Base-by-base conservation (phyloP, 2,888 invertebrate species). In the Tineola bisselliella region DNA sequence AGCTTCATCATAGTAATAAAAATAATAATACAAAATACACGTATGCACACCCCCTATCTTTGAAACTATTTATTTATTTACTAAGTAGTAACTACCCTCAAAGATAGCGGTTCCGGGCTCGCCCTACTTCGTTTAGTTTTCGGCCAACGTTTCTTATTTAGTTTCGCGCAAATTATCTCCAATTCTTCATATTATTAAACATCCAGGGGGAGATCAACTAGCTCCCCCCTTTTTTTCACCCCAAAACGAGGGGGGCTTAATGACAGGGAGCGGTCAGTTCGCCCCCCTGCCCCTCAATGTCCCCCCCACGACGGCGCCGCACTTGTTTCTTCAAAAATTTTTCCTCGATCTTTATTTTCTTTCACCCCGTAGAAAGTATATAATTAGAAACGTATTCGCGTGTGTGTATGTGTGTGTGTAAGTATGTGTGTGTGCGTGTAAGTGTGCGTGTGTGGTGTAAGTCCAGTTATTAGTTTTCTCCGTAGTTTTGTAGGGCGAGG, bases 121-220 rank as follows among this genome's bases (percentile, higher is more conserved):
- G 64, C 70, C 66, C 69, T 71, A 72, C 75, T 78, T 84, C 84
- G 84, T 84, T 86, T 84, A 86, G 84, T 87, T 86, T 83, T 84
- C 84, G 80, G 77, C 77, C 78, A 74, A 72, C 84, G 84, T 83
- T 86, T 84, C 86, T 87, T 87, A 87, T 87, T 87, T 87, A 87
- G 87, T 87, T 87, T 86, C 84, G 84, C 86, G 86, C 87, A 87
- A 87, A 87, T 87, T 87, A 87, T 87, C 86, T 84, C 87, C 87
- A 86, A 87, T 87, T 87, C 87, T 86, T 87, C 87, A 87, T 87
- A 87, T 87, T 86, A 87, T 87, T 87, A 87, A 86, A 86, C 87
- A 86, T 83, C 84, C 74, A 69, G 69, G 83, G 84, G 79, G 77
- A 79, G 60, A 60, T 44, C 59, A 81, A 79, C 79, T 80, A 79